A percentile compares a stretch with the other conserved stretches of the same genome.
These are phyloP conservation scores for Fistularia tabacaria DNA, from an alignment of 2,797 vertebrate species.

Conservation along the genomic window DNA sequence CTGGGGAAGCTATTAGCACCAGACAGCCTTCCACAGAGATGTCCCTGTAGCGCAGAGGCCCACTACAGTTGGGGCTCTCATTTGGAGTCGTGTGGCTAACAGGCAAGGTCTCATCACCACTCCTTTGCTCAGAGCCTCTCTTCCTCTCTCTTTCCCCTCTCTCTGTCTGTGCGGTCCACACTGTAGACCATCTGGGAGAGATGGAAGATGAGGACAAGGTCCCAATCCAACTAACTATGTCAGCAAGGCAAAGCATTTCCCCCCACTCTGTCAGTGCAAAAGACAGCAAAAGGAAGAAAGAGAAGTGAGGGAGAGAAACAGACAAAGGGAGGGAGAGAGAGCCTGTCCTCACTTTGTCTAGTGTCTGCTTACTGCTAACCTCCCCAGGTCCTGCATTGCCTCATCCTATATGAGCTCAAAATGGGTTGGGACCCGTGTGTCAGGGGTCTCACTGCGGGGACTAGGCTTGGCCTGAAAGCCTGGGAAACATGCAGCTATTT, in stretches of 20 bases:
- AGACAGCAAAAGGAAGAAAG: conserved; percentile 28
- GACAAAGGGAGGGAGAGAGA: conserved; percentile 26
- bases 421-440: conserved; percentile 72
- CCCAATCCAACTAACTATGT: conserved; percentile 66
- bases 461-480: conserved; percentile 72
- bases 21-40: conserved; percentile 33
- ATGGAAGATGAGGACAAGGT: conserved; percentile 45
- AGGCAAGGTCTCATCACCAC: conserved; percentile 38
- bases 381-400: conserved; percentile 67
- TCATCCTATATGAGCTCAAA: conserved; percentile 76
- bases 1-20: conserved; percentile 51
- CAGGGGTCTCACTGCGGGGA: conserved; percentile 72
- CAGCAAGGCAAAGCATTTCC: conserved; percentile 39
- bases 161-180: conserved; percentile 54
- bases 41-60: conserved; percentile 32
- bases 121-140: conserved; percentile 19
- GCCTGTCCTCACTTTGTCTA: conserved; percentile 44
- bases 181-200: conserved; percentile 55
- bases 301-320: conserved; percentile 16
- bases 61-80: conserved; percentile 23
- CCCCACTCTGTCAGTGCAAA: conserved; percentile 26
- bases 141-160: conserved; percentile 17
- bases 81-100: conserved; percentile 48
- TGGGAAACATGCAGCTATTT: conserved; percentile 71
- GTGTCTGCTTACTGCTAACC: conserved; percentile 63